Conservation (phyloP, 2,888 invertebrate genomes). For the Glaucopsyche alexis region DNA sequence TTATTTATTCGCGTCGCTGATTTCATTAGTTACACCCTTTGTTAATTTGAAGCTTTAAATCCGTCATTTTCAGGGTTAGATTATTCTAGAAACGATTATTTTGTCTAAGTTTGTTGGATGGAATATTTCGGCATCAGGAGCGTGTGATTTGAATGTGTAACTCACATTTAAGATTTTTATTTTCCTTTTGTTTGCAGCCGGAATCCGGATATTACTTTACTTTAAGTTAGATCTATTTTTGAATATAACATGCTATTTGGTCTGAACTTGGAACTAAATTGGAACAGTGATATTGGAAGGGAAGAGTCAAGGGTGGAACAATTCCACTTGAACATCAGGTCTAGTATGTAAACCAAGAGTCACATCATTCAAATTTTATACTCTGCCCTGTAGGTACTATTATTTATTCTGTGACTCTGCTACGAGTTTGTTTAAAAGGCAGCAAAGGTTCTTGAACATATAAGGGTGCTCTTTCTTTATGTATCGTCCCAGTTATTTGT, state of each 20-base stretch:
- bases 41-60: slow-evolving; percentile 11
- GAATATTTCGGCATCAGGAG: not conserved
- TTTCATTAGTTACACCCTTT: not conserved
- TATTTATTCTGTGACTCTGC: not conserved
- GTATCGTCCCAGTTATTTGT: slow-evolving; percentile 3
- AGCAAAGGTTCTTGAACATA: not conserved
- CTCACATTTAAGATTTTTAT: not conserved
- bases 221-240: not conserved
- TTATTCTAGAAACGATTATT: not conserved
- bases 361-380: too few species aligned
- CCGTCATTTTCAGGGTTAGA: not conserved
- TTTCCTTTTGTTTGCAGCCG: not conserved
- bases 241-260: not conserved
- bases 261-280: not conserved
- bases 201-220: not conserved
- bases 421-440: not conserved
- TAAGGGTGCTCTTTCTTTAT: not conserved
- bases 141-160: not conserved
- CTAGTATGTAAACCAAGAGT: too few species aligned
- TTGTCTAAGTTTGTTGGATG: not conserved
- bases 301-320: too few species aligned
- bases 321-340: too few species aligned
- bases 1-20: not conserved
- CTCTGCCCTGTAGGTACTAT: not conserved
- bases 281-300: not conserved